Conservation (phyloP, 2,888 invertebrate species). For the Dasysyrphus albostriatus region DNA sequence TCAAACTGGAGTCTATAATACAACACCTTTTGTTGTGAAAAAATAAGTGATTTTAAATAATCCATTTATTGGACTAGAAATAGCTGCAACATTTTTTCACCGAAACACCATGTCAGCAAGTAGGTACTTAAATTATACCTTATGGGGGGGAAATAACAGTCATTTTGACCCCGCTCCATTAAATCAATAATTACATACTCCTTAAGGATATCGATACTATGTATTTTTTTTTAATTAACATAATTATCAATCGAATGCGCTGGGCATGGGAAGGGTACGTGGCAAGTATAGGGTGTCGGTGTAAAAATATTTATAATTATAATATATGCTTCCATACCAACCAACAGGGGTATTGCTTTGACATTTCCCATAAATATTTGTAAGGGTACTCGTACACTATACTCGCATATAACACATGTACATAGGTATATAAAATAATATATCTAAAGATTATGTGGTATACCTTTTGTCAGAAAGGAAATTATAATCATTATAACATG, state of each 20-base stretch:
- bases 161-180: background rate
- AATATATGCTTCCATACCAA: conserved; percentile 11
- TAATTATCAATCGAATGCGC: conserved; percentile 20
- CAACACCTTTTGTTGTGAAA: too few relatives aligned
- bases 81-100: too few relatives aligned
- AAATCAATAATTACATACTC: conserved; percentile 1
- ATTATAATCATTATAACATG: conserved; percentile 41
- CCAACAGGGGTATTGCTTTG: background rate
- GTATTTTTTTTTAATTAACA: conserved; percentile 10
- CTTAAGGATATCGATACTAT: background rate
- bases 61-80: too few relatives aligned
- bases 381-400: too few relatives aligned
- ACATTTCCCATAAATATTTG: conserved; percentile 5
- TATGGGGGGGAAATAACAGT: background rate
- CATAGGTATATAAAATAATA: too few relatives aligned
- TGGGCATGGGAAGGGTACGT: too few relatives aligned
- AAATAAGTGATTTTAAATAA: too few relatives aligned
- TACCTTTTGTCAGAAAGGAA: conserved; percentile 22
- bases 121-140: too few relatives aligned
- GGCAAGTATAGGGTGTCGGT: background rate
- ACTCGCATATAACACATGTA: too few relatives aligned
- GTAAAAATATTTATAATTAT: conserved; percentile 19
- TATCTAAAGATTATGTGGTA: too few relatives aligned
- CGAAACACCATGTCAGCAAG: too few relatives aligned
- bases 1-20: too few relatives aligned